A percentile compares a stretch with the other conserved stretches of the same genome.
Evolutionary conservation across 2,797 vertebrate genomes (phyloP).

Genomic region (Percopsis omiscomaycus): DNA sequence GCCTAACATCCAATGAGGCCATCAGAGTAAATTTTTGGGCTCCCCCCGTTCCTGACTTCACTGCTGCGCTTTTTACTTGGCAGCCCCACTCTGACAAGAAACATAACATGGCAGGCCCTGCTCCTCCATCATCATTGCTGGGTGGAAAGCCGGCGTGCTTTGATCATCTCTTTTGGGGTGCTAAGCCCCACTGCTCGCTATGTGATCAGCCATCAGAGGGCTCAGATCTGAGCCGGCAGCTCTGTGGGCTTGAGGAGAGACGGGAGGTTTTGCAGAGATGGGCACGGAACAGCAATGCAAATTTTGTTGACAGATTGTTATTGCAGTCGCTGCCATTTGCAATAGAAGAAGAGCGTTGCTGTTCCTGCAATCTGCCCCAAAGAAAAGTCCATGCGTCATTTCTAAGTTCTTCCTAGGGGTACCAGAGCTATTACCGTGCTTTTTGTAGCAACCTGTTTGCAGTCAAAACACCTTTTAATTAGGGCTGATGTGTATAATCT

Average conservation of each 20-base stretch:
- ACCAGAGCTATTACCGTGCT: constrained; percentile 29
- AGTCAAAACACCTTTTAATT: constrained; percentile 67
- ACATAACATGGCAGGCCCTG: constrained; percentile 68
- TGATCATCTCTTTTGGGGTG: constrained; percentile 76
- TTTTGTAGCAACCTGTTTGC: constrained; percentile 42
- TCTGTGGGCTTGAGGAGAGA: constrained; percentile 58
- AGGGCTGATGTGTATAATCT: constrained; percentile 51
- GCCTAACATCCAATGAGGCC: constrained; percentile 36
- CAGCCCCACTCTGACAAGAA: constrained; percentile 70
- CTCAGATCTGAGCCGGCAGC: constrained; percentile 71
- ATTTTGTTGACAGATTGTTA: constrained; percentile 78
- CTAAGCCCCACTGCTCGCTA: constrained; percentile 68
- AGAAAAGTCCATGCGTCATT: constrained; percentile 37
- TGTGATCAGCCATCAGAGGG: constrained; percentile 75
- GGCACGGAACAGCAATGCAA: constrained; percentile 67
- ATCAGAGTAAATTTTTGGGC: constrained; percentile 49
- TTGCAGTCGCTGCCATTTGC: constrained; percentile 61
- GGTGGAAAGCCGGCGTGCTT: constrained; percentile 72
- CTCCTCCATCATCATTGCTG: constrained; percentile 69
- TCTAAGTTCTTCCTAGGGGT: constrained; percentile 33
- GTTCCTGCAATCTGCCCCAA: constrained; percentile 42
- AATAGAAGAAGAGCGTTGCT: constrained; percentile 64
- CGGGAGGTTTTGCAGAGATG: constrained; percentile 62
- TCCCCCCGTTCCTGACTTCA: constrained; percentile 60
- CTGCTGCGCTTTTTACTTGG: constrained; percentile 54